Conservation (phyloP, 2,113 vertebrate species). For the Xenus cinereus region DNA sequence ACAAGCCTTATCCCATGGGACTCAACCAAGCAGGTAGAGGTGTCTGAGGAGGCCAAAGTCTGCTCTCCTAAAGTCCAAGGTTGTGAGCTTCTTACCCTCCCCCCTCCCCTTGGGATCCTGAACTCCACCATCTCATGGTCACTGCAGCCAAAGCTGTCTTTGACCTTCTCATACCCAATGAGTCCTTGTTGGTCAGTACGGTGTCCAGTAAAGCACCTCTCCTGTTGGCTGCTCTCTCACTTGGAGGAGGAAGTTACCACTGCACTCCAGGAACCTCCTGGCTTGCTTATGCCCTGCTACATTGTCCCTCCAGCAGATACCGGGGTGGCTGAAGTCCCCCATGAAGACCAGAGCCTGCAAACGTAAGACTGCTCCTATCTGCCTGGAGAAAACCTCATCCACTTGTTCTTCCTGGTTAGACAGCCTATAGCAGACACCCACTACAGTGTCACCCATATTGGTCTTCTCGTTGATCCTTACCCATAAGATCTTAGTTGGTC, state of each 20-base stretch:
- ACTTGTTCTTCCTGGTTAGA: background rate
- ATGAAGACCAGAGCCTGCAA: background rate
- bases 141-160: background rate
- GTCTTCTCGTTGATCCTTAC: background rate
- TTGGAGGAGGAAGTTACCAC: background rate
- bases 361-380: background rate
- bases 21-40: background rate
- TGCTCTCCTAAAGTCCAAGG: background rate
- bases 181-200: background rate
- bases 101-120: background rate
- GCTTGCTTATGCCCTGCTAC: background rate
- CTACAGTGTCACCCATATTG: background rate
- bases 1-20: background rate
- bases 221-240: background rate
- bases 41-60: background rate
- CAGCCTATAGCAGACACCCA: background rate
- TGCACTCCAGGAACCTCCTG: background rate
- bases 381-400: background rate
- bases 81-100: background rate
- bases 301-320: background rate
- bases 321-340: background rate
- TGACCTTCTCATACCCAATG: background rate
- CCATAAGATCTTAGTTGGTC: rapidly evolving
- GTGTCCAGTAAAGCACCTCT: background rate
- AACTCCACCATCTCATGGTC: background rate